phyloP scores from a whole-genome alignment of 2,113 vertebrate genomes.

The Halichoeres trimaculatus region DNA sequence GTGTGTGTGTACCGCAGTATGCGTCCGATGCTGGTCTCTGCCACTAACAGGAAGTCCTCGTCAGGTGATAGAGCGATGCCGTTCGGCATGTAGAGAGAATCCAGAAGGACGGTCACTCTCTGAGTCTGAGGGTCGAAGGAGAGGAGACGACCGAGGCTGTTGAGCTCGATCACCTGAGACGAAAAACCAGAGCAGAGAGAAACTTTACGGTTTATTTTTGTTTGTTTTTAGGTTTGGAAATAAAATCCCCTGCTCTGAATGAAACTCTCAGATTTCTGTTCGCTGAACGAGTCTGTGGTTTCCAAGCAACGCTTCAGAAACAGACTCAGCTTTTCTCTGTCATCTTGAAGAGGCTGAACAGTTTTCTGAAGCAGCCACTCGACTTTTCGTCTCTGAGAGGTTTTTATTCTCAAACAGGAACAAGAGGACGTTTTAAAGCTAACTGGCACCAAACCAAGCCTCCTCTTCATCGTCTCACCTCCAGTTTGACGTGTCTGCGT shows the following conservation, averaged over 20 bases:
- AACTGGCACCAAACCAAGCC: no score
- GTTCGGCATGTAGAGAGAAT: slow-evolving; percentile 82
- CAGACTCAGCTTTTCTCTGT: neutral
- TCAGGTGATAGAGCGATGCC: slow-evolving; percentile 76
- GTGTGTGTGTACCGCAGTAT: slow-evolving; percentile 63
- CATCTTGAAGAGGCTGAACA: neutral
- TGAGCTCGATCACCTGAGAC: slow-evolving; percentile 80
- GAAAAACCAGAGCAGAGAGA: neutral
- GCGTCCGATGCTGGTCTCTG: slow-evolving; percentile 80
- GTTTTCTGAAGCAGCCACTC: neutral
- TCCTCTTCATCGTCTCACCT: slow-evolving; percentile 63
- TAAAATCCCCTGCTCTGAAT: slow-evolving; percentile 5
- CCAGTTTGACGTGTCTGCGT: slow-evolving; percentile 78
- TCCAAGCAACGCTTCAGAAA: neutral
- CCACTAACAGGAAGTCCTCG: slow-evolving; percentile 77
- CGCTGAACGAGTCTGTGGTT: neutral
- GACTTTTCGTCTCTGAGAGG: neutral
- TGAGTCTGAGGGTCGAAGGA: slow-evolving; percentile 67
- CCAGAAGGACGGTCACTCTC: slow-evolving; percentile 64
- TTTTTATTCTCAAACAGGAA: neutral
- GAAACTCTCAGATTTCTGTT: neutral
- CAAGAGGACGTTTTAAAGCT: neutral
- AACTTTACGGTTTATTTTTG: no score
- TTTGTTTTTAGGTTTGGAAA: no score
- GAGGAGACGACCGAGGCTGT: slow-evolving; percentile 76